Percentiles rank a stretch among this genome's conserved stretches.
Evolutionary conservation across 1,140 invertebrate species (phyloP).

Genomic region (Andrena cerasifolii): DNA sequence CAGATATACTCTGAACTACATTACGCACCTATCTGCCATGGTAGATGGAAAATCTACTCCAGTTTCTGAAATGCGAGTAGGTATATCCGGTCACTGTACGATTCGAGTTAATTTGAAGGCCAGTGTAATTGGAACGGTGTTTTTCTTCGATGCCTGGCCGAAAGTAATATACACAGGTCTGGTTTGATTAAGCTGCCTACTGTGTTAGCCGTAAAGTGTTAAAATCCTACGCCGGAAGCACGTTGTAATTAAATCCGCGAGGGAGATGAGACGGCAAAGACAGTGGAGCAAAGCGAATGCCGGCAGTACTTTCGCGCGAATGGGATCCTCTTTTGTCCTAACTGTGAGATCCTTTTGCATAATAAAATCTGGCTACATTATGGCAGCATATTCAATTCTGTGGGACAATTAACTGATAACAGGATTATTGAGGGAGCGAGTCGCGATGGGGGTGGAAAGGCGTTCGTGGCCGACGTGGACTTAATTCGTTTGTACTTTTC

Average conservation of each 20-base stretch:
- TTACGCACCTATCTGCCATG: too few relatives aligned
- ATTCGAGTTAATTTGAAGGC: too few relatives aligned
- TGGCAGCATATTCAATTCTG: background rate
- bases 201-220: constrained; percentile 10
- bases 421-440: constrained; percentile 5
- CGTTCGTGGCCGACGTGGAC: background rate
- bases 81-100: too few relatives aligned
- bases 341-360: constrained; percentile 3
- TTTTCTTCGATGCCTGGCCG: background rate
- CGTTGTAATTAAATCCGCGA: constrained; percentile 41
- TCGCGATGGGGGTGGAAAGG: background rate
- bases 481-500: background rate
- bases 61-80: too few relatives aligned
- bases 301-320: constrained; percentile 8
- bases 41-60: too few relatives aligned
- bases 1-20: too few relatives aligned
- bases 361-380: constrained; percentile 2
- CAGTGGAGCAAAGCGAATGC: constrained; percentile 2
- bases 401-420: constrained; percentile 21
- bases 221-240: constrained; percentile 27
- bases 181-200: constrained; percentile 23
- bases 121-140: background rate
- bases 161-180: background rate
- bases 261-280: constrained; percentile 24
- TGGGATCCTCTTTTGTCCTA: background rate